These are phyloP conservation scores for Sternotherus odoratus DNA, from an alignment of 2,797 vertebrate genomes.

Conservation along the genomic window DNA sequence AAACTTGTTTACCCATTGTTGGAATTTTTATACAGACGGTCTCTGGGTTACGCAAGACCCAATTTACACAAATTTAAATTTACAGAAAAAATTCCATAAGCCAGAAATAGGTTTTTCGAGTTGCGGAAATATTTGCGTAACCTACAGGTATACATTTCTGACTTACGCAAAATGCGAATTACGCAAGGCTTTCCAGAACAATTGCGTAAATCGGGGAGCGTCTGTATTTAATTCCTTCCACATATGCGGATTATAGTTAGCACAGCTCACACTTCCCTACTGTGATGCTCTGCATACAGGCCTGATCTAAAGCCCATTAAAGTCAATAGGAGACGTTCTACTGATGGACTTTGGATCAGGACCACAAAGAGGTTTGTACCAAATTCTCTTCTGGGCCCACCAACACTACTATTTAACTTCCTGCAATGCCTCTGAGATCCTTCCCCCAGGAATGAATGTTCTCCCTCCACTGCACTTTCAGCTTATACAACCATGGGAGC, in stretches of 20 bases:
- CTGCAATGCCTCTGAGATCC: not conserved
- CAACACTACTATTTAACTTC: not conserved
- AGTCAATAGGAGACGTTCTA: not conserved
- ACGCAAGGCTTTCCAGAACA: no score
- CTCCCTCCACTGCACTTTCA: not conserved
- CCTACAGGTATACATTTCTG: no score
- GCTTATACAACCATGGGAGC: not conserved
- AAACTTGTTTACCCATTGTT: not conserved
- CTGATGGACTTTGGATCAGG: not conserved
- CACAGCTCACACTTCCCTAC: not conserved
- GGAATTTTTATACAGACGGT: not conserved
- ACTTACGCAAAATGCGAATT: no score
- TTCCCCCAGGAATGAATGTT: not conserved
- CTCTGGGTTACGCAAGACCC: no score
- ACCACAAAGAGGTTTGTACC: not conserved
- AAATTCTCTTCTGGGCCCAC: not conserved
- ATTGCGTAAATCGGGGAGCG: no score
- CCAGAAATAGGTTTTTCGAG: no score
- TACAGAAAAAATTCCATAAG: no score
- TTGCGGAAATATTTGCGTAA: no score
- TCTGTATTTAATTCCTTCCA: no score
- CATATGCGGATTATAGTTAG: not conserved
- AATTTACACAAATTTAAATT: no score
- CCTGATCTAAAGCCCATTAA: not conserved
- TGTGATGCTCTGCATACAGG: not conserved